Conservation (phyloP, 2,113 vertebrate species). For the Gnathochromis pfefferi region DNA sequence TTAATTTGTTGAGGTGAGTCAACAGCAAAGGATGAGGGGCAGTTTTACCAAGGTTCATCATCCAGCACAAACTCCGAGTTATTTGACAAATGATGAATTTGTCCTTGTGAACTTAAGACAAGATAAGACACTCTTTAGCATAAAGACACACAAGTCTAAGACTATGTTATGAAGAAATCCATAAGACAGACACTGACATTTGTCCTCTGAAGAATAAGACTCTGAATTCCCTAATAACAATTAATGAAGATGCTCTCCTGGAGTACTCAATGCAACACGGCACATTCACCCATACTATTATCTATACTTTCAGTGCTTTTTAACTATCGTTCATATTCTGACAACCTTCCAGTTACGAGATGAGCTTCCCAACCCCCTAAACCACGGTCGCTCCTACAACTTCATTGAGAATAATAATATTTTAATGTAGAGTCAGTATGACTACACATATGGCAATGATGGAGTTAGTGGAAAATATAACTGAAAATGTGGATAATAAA, state of each 20-base stretch:
- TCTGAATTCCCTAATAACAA: background rate
- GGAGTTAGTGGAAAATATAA: too few species aligned
- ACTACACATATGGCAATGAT: too few species aligned
- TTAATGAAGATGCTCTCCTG: background rate
- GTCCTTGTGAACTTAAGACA: too few species aligned
- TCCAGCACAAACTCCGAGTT: background rate
- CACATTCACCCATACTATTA: rapidly evolving
- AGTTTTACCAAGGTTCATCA: background rate
- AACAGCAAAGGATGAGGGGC: background rate
- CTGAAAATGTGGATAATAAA: too few species aligned
- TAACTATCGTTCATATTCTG: too few species aligned
- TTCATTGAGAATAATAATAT: background rate
- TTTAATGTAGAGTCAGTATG: too few species aligned
- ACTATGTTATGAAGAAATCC: background rate
- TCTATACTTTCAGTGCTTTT: too few species aligned
- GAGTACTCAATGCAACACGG: too few species aligned
- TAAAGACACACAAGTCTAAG: background rate
- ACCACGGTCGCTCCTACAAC: background rate
- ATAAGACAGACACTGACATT: background rate
- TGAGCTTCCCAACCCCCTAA: background rate
- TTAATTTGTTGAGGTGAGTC: background rate
- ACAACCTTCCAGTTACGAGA: background rate
- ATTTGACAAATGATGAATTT: too few species aligned
- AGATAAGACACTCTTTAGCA: background rate
- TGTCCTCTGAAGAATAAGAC: background rate